These are phyloP conservation scores for Drosophila kohkoa DNA, from an alignment of 1,140 invertebrate species.

Conservation along the genomic window DNA sequence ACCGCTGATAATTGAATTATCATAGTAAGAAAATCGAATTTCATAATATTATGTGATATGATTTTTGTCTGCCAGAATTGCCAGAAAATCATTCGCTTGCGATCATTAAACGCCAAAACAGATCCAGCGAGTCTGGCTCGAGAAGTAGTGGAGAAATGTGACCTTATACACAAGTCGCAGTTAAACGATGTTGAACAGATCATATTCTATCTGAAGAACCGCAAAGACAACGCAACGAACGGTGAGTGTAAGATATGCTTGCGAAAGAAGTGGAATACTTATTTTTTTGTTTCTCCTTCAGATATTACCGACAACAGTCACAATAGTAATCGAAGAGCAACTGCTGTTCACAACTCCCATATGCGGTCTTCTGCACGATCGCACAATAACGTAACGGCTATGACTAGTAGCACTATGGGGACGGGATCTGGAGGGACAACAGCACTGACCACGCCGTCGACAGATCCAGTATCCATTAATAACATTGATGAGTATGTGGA, in stretches of 20 bases:
- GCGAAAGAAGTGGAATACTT: no score
- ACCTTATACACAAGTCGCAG: slow-evolving; percentile 94
- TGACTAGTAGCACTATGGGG: slow-evolving; percentile 42
- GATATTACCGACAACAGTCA: slow-evolving; percentile 75
- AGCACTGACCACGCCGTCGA: slow-evolving; percentile 30
- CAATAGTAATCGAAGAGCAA: slow-evolving; percentile 65
- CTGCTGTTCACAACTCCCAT: slow-evolving; percentile 62
- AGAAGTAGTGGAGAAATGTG: slow-evolving; percentile 95
- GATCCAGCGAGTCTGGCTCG: slow-evolving; percentile 92
- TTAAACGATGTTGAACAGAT: slow-evolving; percentile 95
- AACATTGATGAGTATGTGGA: slow-evolving; percentile 97
- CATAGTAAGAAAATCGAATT: neutral
- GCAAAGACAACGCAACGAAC: slow-evolving; percentile 87
- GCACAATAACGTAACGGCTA: slow-evolving; percentile 51
- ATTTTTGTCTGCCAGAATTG: slow-evolving; percentile 87
- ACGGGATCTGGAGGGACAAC: slow-evolving; percentile 31
- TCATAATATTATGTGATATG: slow-evolving; percentile 1
- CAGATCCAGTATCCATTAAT: slow-evolving; percentile 89
- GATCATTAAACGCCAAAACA: slow-evolving; percentile 92
- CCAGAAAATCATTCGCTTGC: slow-evolving; percentile 94
- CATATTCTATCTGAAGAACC: slow-evolving; percentile 95
- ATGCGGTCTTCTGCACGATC: slow-evolving; percentile 61
- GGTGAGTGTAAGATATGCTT: slow-evolving; percentile 44
- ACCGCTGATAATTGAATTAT: neutral
- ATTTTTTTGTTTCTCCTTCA: slow-evolving; percentile 10